These are phyloP conservation scores for Papilio aristodemus DNA, from an alignment of 1,140 invertebrate genomes.

Conservation along the genomic window DNA sequence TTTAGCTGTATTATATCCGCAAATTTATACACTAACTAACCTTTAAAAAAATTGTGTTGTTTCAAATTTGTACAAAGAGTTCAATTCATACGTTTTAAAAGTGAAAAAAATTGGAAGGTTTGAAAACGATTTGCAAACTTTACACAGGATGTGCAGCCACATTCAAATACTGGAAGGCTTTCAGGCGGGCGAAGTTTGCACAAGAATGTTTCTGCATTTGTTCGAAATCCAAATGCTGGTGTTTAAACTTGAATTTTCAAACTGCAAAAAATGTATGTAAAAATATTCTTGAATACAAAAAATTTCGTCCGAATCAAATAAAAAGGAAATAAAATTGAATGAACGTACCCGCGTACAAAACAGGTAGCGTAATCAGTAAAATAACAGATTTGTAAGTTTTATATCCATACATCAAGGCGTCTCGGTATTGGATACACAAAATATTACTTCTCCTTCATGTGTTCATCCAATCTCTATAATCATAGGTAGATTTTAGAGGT, in stretches of 20 bases:
- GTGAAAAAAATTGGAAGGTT: slow-evolving; percentile 3
- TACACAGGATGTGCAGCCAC: slow-evolving; percentile 15
- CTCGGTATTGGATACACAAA: no score
- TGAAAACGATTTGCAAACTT: slow-evolving; percentile 24
- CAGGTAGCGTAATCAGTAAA: no score
- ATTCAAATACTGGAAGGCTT: background rate
- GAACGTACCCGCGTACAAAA: background rate
- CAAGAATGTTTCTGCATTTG: slow-evolving; percentile 22
- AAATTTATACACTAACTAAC: background rate
- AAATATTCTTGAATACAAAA: slow-evolving; percentile 10
- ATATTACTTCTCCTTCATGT: no score
- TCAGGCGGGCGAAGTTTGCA: slow-evolving; percentile 7
- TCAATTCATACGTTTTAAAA: slow-evolving; percentile 7
- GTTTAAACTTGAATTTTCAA: slow-evolving; percentile 19
- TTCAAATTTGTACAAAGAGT: background rate
- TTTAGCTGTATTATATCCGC: background rate
- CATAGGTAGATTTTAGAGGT: no score
- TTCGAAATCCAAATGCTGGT: slow-evolving; percentile 3
- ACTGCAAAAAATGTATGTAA: slow-evolving; percentile 4
- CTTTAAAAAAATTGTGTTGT: background rate
- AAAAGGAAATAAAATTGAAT: background rate
- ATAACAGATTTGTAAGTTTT: no score
- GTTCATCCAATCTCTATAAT: no score
- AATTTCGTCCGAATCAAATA: background rate
- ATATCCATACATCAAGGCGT: no score